These are phyloP conservation scores for Zosterops lateralis DNA, from an alignment of 2,113 vertebrate genomes.

Conservation along the genomic window DNA sequence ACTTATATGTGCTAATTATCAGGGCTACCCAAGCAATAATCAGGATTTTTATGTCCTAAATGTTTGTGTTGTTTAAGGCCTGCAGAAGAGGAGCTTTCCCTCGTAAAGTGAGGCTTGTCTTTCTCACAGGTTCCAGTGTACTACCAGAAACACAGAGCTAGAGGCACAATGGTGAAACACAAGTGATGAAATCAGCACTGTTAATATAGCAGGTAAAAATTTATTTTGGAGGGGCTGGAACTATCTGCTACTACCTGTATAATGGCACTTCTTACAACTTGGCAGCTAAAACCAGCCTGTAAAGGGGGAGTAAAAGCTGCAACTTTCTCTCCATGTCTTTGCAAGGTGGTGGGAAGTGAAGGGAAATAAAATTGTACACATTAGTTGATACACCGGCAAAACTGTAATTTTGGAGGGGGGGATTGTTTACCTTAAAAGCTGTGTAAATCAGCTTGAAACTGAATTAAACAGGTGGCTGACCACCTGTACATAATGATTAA, in stretches of 20 bases:
- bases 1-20: not conserved
- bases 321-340: not conserved
- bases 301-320: not conserved
- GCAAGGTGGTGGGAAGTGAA: not conserved
- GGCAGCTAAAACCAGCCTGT: not conserved
- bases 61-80: not conserved
- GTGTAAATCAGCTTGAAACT: constrained; percentile 67
- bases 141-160: not conserved
- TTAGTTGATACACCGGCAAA: constrained; percentile 19
- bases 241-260: not conserved
- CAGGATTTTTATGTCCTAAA: not conserved
- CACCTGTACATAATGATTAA: constrained; percentile 74
- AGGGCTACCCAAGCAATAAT: not conserved
- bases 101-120: not conserved
- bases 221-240: not conserved
- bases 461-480: constrained; percentile 72
- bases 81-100: not conserved
- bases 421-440: constrained; percentile 54
- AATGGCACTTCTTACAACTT: not conserved
- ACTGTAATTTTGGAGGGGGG: constrained; percentile 37
- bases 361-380: constrained; percentile 20
- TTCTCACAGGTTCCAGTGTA: not conserved
- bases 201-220: not conserved
- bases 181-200: not conserved
- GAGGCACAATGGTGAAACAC: not conserved